Percentiles rank a stretch among this genome's conserved stretches.
Conservation (phyloP, 2,797 vertebrate genomes). For the Sebastes minor region DNA sequence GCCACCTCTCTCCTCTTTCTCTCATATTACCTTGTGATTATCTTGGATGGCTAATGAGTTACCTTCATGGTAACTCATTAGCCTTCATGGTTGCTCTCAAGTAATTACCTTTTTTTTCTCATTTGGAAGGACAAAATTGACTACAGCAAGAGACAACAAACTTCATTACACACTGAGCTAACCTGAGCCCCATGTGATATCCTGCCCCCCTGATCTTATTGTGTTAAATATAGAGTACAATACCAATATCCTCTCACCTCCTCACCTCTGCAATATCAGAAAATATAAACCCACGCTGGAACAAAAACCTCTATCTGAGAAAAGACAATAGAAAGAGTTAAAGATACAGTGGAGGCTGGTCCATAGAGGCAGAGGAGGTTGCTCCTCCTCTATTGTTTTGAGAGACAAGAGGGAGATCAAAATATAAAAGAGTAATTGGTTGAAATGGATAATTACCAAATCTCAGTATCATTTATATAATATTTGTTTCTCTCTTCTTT, state of each 20-base stretch:
- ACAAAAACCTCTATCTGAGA: constrained; percentile 7
- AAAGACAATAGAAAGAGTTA: constrained; percentile 26
- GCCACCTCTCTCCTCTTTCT: constrained; percentile 32
- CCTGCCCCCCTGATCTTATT: constrained; percentile 3
- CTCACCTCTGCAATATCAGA: constrained; percentile 30
- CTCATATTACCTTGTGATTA: constrained; percentile 58
- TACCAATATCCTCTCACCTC: constrained; percentile 40
- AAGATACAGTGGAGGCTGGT: background rate
- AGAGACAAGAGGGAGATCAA: too few relatives aligned
- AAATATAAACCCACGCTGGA: constrained; percentile 21
- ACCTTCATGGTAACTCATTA: constrained; percentile 66
- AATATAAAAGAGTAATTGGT: background rate
- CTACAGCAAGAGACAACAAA: constrained; percentile 64
- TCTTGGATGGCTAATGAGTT: constrained; percentile 73
- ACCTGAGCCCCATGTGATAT: constrained; percentile 41
- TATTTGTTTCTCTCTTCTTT: background rate
- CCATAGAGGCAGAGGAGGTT: background rate
- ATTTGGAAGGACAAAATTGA: constrained; percentile 61
- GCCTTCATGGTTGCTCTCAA: constrained; percentile 60
- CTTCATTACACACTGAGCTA: constrained; percentile 63
- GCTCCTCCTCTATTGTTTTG: background rate
- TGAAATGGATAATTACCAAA: background rate
- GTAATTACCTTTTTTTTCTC: constrained; percentile 70
- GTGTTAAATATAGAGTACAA: constrained; percentile 39
- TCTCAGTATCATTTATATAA: background rate